These are phyloP conservation scores for Bostrychus sinensis DNA, from an alignment of 2,113 vertebrate genomes.

Conservation along the genomic window DNA sequence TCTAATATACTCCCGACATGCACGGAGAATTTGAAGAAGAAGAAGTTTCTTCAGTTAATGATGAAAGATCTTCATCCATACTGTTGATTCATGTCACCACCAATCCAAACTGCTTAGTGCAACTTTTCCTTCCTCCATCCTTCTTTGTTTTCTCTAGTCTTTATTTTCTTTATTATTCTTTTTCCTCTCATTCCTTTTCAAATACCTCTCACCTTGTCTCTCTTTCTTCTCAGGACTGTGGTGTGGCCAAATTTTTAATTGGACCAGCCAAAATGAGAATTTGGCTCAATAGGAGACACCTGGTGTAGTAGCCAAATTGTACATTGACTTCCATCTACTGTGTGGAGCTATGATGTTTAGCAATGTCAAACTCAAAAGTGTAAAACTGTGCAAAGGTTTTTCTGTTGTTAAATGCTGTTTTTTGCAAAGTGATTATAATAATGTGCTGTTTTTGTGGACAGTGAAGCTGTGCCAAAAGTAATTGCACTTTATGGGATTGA, in stretches of 20 bases:
- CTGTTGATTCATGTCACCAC: too few species aligned
- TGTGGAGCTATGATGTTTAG: background rate
- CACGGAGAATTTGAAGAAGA: too few species aligned
- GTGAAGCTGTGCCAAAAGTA: constrained; percentile 2
- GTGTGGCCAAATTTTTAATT: too few species aligned
- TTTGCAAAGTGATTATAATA: background rate
- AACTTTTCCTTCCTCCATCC: background rate
- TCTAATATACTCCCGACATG: too few species aligned
- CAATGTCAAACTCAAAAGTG: constrained; percentile 1
- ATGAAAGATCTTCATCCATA: too few species aligned
- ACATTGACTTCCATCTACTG: background rate
- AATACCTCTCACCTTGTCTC: background rate
- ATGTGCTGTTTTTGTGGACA: background rate
- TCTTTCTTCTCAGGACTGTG: background rate
- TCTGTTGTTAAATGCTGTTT: background rate
- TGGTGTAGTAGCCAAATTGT: background rate
- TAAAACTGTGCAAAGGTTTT: background rate
- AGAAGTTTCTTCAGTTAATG: too few species aligned
- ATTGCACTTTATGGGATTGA: background rate
- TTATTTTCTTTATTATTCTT: too few species aligned
- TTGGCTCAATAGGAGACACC: background rate
- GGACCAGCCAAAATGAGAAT: too few species aligned
- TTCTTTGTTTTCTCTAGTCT: background rate
- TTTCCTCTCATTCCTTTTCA: too few species aligned
- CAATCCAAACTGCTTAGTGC: too few species aligned